Evolutionary conservation across 1,140 invertebrate species (phyloP).

Genomic region (Drosophila mauritiana): DNA sequence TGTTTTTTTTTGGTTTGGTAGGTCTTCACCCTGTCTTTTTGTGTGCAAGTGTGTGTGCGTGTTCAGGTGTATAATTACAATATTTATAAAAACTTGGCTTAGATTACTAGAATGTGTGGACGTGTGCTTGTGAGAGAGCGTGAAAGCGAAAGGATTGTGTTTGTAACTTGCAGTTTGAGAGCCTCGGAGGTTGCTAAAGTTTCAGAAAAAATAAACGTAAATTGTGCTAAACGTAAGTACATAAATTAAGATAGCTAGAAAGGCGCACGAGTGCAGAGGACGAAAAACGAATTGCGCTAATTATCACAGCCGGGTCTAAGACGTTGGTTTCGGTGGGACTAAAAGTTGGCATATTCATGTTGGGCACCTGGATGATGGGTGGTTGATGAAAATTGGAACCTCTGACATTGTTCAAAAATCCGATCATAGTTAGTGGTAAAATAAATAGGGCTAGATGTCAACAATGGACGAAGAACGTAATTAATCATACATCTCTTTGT

Average conservation of each 20-base stretch:
- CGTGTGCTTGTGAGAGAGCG: conserved; percentile 36
- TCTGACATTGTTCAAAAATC: not conserved
- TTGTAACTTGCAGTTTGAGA: conserved; percentile 46
- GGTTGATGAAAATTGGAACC: not conserved
- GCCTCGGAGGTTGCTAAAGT: conserved; percentile 67
- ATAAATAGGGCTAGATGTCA: too few relatives aligned
- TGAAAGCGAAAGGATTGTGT: conserved; percentile 30
- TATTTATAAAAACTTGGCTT: conserved; percentile 75
- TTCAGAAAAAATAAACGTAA: conserved; percentile 60
- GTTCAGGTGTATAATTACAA: conserved; percentile 73
- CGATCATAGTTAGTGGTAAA: not conserved
- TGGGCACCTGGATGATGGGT: not conserved
- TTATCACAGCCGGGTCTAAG: conserved; percentile 82
- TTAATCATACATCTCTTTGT: too few relatives aligned
- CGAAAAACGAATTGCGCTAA: conserved; percentile 75
- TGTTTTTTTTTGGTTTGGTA: conserved; percentile 56
- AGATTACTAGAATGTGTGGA: conserved; percentile 79
- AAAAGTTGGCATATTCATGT: conserved; percentile 22
- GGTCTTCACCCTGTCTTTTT: conserved; percentile 80
- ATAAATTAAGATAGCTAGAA: conserved; percentile 43
- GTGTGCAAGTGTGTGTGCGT: conserved; percentile 71
- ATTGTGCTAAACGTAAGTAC: conserved; percentile 51
- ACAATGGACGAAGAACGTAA: too few relatives aligned
- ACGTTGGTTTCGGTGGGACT: conserved; percentile 69
- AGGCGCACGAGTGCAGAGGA: conserved; percentile 44